These are phyloP conservation scores for Mechanitis mazaeus DNA, from an alignment of 2,888 invertebrate genomes.

Conservation along the genomic window DNA sequence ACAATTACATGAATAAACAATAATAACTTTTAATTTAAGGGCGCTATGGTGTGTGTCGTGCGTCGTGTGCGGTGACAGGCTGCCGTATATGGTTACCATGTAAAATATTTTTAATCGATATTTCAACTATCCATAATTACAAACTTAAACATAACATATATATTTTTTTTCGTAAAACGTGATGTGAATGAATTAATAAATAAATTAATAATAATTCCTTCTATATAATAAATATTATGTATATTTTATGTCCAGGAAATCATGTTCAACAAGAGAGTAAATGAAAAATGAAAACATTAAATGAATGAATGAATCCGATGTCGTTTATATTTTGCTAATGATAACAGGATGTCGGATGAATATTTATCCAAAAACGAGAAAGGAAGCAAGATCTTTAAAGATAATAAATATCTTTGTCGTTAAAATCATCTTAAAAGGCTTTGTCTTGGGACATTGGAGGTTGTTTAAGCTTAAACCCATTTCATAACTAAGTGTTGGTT, in stretches of 20 bases:
- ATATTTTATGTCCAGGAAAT: too few relatives aligned
- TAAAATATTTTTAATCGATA: conserved; percentile 36
- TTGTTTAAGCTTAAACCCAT: conserved; percentile 18
- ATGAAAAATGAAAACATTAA: too few relatives aligned
- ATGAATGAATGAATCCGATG: too few relatives aligned
- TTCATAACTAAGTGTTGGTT: conserved; percentile 15
- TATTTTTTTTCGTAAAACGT: conserved; percentile 12
- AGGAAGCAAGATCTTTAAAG: conserved; percentile 24
- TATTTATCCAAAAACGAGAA: conserved; percentile 11
- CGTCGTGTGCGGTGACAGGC: conserved; percentile 56
- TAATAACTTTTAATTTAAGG: conserved; percentile 64
- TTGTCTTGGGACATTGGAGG: conserved; percentile 21
- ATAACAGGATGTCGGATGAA: not conserved
- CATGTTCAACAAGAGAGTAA: too few relatives aligned
- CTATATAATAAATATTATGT: too few relatives aligned
- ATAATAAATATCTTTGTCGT: conserved; percentile 26
- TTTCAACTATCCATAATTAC: conserved; percentile 43
- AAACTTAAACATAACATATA: conserved; percentile 28
- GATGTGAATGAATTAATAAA: conserved; percentile 1
- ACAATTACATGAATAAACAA: conserved; percentile 72
- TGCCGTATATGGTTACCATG: conserved; percentile 50
- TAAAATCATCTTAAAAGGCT: conserved; percentile 20
- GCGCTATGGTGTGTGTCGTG: conserved; percentile 44
- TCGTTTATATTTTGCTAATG: too few relatives aligned
- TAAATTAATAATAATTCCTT: too few relatives aligned